Percentiles rank a stretch among this genome's conserved stretches.
Conservation (phyloP, 2,113 vertebrate species). For the Empidonax alnorum region DNA sequence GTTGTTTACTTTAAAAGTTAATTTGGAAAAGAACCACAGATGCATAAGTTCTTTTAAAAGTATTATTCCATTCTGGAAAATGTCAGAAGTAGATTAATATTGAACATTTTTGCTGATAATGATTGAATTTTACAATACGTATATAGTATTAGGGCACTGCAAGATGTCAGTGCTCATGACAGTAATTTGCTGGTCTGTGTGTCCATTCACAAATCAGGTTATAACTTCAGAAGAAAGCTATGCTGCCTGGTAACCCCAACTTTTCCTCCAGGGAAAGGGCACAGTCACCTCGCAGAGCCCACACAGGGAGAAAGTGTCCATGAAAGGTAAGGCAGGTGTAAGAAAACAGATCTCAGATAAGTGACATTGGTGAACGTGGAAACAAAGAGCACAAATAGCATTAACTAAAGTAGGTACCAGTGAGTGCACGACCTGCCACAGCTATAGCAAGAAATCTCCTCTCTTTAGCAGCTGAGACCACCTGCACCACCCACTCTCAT, state of each 20-base stretch:
- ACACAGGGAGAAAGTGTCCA: rapidly evolving
- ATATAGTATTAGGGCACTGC: not conserved
- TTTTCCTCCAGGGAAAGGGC: not conserved
- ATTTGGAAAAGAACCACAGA: not conserved
- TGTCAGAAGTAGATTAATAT: not conserved
- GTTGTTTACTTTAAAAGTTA: not conserved
- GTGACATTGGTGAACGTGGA: rapidly evolving
- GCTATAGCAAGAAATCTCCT: not conserved
- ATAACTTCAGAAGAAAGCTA: not conserved
- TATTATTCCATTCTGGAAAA: not conserved
- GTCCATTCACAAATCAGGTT: not conserved
- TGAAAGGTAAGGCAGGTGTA: not conserved
- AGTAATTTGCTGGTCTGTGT: not conserved
- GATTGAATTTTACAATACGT: not conserved
- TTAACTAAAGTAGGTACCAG: not conserved
- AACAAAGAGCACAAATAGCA: not conserved
- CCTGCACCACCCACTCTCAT: not conserved
- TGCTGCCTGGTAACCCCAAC: not conserved
- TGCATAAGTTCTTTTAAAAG: not conserved
- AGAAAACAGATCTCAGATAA: not conserved
- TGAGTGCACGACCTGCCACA: not conserved
- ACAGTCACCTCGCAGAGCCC: rapidly evolving
- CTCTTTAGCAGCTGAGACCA: not conserved
- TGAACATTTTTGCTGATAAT: not conserved
- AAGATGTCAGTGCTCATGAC: not conserved